A percentile compares a stretch with the other conserved stretches of the same genome.
Conservation (phyloP, 1,140 invertebrate species). For the Aleiodes sp. region DNA sequence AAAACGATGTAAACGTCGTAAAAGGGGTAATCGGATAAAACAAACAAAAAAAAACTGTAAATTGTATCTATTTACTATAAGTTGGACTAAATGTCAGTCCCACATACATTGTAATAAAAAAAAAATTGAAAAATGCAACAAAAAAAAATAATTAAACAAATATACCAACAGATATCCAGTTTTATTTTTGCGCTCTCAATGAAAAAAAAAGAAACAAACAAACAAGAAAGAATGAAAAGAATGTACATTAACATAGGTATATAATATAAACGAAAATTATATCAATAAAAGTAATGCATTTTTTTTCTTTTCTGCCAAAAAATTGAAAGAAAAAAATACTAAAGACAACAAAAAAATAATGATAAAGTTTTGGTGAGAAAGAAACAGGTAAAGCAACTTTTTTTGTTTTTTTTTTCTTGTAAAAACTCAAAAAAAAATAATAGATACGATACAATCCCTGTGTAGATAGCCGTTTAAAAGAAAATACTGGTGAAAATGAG, state of each 20-base stretch:
- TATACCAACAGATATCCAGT: slow-evolving; percentile 46
- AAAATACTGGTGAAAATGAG: slow-evolving; percentile 28
- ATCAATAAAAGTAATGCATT: slow-evolving; percentile 49
- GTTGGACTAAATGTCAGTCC: slow-evolving; percentile 41
- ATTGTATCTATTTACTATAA: slow-evolving; percentile 59
- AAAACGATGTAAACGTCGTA: slow-evolving; percentile 30
- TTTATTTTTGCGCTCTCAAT: slow-evolving; percentile 60
- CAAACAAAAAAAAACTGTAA: slow-evolving; percentile 46
- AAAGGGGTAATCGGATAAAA: slow-evolving; percentile 39
- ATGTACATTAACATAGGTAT: slow-evolving; percentile 62
- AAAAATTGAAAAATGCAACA: not conserved
- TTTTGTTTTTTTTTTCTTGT: slow-evolving; percentile 46
- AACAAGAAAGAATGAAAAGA: slow-evolving; percentile 45
- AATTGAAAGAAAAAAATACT: not conserved
- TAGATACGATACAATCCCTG: slow-evolving; percentile 57
- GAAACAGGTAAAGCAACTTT: slow-evolving; percentile 34
- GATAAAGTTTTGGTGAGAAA: slow-evolving; percentile 41
- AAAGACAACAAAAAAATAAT: not conserved
- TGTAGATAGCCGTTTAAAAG: slow-evolving; percentile 61
- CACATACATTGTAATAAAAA: slow-evolving; percentile 49
- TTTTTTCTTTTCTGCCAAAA: slow-evolving; percentile 12
- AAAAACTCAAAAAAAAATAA: slow-evolving; percentile 45
- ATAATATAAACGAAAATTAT: slow-evolving; percentile 52
- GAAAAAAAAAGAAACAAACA: slow-evolving; percentile 48
- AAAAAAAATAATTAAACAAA: slow-evolving; percentile 25